phyloP scores from a whole-genome alignment of 2,113 vertebrate genomes.

The Elephas maximus region DNA sequence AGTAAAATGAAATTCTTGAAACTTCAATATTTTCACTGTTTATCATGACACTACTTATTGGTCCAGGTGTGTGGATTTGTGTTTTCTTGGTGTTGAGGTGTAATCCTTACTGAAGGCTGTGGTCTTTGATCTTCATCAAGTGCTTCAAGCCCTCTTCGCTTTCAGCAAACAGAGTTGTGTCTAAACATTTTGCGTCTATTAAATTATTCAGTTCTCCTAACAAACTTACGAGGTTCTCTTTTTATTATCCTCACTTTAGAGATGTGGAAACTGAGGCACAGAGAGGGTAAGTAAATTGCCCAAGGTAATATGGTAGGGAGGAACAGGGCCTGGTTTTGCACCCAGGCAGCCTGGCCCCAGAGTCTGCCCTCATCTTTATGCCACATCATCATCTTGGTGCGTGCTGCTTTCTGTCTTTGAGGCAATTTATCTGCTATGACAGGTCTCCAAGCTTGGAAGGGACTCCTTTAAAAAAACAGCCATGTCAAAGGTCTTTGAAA shows the following conservation, averaged over 20 bases:
- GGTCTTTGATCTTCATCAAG: no score
- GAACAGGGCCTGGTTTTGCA: not conserved
- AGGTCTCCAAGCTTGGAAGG: constrained; percentile 19
- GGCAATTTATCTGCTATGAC: not conserved
- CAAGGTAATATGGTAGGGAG: not conserved
- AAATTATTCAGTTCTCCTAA: not conserved
- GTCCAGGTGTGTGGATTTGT: no score
- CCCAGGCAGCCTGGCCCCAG: not conserved
- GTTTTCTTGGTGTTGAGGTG: no score
- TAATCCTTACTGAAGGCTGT: no score
- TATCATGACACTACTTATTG: no score
- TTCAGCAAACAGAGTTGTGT: no score
- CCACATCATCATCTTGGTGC: not conserved
- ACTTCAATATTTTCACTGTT: no score
- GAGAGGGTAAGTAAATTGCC: not conserved
- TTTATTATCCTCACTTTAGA: not conserved
- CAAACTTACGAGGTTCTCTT: not conserved
- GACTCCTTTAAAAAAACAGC: not conserved
- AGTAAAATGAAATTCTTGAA: no score
- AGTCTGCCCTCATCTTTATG: not conserved
- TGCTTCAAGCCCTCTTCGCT: no score
- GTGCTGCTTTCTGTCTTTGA: not conserved
- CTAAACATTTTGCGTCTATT: not conserved
- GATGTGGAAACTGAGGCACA: not conserved
- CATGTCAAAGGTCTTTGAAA: constrained; percentile 61